A percentile compares a stretch with the other conserved stretches of the same genome.
These are phyloP conservation scores for Propithecus perrieri DNA, from an alignment of 2,797 vertebrate genomes.

Conservation along the genomic window DNA sequence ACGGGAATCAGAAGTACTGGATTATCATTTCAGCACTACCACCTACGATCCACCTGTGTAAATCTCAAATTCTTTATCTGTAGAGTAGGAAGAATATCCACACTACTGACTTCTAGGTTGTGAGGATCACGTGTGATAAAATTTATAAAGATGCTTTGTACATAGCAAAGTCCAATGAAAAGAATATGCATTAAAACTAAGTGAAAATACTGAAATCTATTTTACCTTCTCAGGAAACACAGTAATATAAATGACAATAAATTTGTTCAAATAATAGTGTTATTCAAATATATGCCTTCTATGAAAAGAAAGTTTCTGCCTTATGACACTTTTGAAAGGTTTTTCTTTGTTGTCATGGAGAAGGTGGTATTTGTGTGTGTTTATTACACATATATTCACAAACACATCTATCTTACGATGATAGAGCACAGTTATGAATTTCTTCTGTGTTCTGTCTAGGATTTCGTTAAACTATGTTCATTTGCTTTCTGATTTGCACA, in stretches of 20 bases:
- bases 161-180: neutral
- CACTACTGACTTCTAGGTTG: neutral
- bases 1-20: neutral
- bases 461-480: neutral
- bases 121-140: neutral
- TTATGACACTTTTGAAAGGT: neutral
- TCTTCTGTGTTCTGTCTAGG: neutral
- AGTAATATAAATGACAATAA: neutral
- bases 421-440: neutral
- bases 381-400: neutral
- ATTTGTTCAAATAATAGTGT: neutral
- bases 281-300: neutral
- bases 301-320: neutral
- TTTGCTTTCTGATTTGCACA: neutral
- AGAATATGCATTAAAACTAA: neutral
- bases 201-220: neutral
- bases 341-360: neutral
- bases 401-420: neutral
- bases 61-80: neutral
- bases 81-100: neutral
- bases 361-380: neutral
- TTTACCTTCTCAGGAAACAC: neutral
- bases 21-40: neutral
- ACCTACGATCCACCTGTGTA: neutral
- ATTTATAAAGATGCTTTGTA: neutral